Evolutionary conservation across 64 coral and sea anemone species (phyloP).

Genomic region (Montipora sp.): DNA sequence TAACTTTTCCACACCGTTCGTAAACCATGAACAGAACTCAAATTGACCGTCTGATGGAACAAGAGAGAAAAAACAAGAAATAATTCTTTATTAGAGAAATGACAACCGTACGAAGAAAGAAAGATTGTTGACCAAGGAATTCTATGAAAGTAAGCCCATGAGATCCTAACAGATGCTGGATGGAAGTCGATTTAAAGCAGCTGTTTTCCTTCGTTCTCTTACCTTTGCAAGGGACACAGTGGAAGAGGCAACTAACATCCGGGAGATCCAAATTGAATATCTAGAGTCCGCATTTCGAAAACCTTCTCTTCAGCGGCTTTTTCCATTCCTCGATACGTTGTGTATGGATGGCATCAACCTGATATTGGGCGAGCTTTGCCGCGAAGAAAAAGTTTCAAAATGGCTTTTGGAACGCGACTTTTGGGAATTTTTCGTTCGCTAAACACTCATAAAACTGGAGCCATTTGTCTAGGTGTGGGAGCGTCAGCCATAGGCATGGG

Average conservation of each 20-base stretch:
- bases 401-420: constrained; percentile 54
- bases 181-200: constrained; percentile 25
- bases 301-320: constrained; percentile 40
- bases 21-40: too few species aligned
- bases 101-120: not conserved
- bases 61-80: not conserved
- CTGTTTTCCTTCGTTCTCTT: not conserved
- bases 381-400: not conserved
- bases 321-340: not conserved
- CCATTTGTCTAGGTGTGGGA: constrained; percentile 56
- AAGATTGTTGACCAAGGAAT: not conserved
- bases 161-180: constrained; percentile 8
- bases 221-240: constrained; percentile 85
- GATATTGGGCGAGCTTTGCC: not conserved
- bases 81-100: not conserved
- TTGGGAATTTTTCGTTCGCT: constrained; percentile 54
- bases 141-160: not conserved
- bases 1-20: too few species aligned
- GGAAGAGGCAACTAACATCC: constrained; percentile 78
- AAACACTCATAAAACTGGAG: constrained; percentile 39
- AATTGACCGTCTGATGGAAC: not conserved
- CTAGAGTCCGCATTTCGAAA: not conserved
- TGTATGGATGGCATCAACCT: not conserved
- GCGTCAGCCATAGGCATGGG: constrained; percentile 66
- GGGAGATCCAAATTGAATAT: constrained; percentile 44